phyloP scores from a whole-genome alignment of 2,888 invertebrate species.

The Cheilosia impressa region DNA sequence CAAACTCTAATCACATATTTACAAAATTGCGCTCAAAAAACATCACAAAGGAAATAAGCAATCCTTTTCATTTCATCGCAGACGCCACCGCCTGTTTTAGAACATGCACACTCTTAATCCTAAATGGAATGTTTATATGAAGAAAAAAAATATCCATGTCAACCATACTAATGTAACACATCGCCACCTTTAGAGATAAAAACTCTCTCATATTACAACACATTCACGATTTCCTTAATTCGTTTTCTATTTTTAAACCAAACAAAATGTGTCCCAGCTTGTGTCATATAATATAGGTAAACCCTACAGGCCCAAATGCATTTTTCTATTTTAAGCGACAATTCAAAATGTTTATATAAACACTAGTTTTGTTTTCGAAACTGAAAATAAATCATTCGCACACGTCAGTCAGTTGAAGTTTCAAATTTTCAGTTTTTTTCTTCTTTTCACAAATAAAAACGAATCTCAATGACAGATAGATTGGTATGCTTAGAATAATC shows the following conservation, averaged over 20 bases:
- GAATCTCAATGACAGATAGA: slow-evolving; percentile 30
- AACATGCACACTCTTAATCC: no score
- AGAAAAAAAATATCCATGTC: no score
- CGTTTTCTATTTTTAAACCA: slow-evolving; percentile 13
- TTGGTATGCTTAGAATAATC: slow-evolving; percentile 14
- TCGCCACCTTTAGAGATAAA: slow-evolving; percentile 4
- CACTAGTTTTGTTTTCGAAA: background rate
- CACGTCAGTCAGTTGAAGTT: slow-evolving; percentile 24
- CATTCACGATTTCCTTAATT: slow-evolving; percentile 17
- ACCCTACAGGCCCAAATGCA: no score
- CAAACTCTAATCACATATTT: no score
- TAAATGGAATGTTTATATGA: no score
- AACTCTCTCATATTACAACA: slow-evolving; percentile 6
- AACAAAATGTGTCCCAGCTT: background rate
- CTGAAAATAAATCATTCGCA: slow-evolving; percentile 10
- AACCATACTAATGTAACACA: background rate
- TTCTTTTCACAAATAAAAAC: slow-evolving; percentile 11
- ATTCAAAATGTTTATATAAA: no score
- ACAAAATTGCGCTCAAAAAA: no score
- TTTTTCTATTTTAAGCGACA: no score
- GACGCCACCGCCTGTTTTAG: no score
- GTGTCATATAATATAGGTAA: background rate
- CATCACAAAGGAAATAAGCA: no score
- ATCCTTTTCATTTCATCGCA: no score
- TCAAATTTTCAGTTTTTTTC: background rate